A percentile compares a stretch with the other conserved stretches of the same genome.
These are phyloP conservation scores for Sminthurides aquaticus DNA, from an alignment of 2,888 invertebrate genomes.

Conservation along the genomic window DNA sequence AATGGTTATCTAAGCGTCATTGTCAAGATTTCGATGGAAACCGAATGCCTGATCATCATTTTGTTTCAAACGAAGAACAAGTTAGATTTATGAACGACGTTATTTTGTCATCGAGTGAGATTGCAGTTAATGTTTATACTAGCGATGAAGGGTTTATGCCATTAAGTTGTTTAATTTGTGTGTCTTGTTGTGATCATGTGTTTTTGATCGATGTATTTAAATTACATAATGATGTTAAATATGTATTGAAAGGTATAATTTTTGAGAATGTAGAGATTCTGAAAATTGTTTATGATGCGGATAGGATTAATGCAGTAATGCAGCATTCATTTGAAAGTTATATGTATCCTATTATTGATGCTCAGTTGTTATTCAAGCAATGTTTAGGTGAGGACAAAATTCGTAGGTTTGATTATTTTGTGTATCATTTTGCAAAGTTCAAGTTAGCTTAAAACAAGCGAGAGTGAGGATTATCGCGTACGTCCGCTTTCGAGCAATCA, in stretches of 20 bases:
- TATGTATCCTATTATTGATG: not conserved
- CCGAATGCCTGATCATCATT: not conserved
- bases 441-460: not conserved
- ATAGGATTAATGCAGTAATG: not conserved
- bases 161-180: not conserved
- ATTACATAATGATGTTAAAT: not conserved
- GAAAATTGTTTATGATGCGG: not conserved
- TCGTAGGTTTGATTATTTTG: not conserved
- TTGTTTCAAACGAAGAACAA: not conserved
- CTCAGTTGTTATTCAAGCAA: not conserved
- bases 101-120: not conserved
- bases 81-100: not conserved
- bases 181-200: not conserved
- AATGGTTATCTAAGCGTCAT: not conserved
- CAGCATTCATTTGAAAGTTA: not conserved
- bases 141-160: not conserved
- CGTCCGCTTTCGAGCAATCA: not conserved
- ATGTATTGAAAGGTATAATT: not conserved
- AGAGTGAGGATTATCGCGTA: not conserved
- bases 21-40: not conserved
- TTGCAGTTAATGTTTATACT: not conserved
- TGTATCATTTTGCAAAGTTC: not conserved
- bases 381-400: not conserved
- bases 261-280: not conserved
- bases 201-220: not conserved